Evolutionary conservation across 2,797 vertebrate genomes (phyloP).

Genomic region (Leptatherina wallacei): DNA sequence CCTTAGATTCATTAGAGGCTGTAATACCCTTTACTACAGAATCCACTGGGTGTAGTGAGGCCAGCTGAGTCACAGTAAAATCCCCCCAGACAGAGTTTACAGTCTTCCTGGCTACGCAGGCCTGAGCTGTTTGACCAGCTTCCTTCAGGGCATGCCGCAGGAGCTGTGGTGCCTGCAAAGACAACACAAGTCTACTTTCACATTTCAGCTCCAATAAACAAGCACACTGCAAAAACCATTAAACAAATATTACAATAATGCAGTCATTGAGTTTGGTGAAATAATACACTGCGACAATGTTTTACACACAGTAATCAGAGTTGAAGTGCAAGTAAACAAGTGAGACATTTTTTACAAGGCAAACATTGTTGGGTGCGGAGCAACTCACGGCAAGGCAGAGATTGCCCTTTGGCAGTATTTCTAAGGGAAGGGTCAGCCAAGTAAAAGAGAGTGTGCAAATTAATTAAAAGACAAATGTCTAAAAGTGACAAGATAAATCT

Average conservation of each 20-base stretch:
- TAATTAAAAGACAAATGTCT: slow-evolving; percentile 42
- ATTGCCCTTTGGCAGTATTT: slow-evolving; percentile 41
- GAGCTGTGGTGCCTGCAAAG: slow-evolving; percentile 79
- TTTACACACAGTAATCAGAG: slow-evolving; percentile 16
- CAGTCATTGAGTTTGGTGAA: slow-evolving; percentile 12
- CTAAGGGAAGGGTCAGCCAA: slow-evolving; percentile 39
- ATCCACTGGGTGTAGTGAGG: slow-evolving; percentile 79
- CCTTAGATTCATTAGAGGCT: background rate
- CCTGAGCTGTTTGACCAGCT: slow-evolving; percentile 86
- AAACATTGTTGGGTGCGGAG: slow-evolving; percentile 2
- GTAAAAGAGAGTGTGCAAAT: slow-evolving; percentile 43
- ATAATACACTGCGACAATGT: slow-evolving; percentile 10
- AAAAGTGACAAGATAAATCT: slow-evolving; percentile 52
- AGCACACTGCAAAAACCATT: slow-evolving; percentile 1
- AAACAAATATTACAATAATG: background rate
- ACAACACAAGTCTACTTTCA: slow-evolving; percentile 14
- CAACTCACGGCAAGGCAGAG: slow-evolving; percentile 9
- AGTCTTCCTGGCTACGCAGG: slow-evolving; percentile 73
- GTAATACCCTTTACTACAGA: slow-evolving; percentile 84
- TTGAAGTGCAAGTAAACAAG: slow-evolving; percentile 18
- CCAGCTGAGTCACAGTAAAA: slow-evolving; percentile 82
- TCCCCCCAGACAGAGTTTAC: slow-evolving; percentile 84
- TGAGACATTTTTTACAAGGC: background rate
- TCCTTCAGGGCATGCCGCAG: slow-evolving; percentile 84
- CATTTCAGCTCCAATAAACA: slow-evolving; percentile 11